A percentile compares a stretch with the other conserved stretches of the same genome.
phyloP scores from a whole-genome alignment of 2,113 vertebrate species.

The Felis chaus region DNA sequence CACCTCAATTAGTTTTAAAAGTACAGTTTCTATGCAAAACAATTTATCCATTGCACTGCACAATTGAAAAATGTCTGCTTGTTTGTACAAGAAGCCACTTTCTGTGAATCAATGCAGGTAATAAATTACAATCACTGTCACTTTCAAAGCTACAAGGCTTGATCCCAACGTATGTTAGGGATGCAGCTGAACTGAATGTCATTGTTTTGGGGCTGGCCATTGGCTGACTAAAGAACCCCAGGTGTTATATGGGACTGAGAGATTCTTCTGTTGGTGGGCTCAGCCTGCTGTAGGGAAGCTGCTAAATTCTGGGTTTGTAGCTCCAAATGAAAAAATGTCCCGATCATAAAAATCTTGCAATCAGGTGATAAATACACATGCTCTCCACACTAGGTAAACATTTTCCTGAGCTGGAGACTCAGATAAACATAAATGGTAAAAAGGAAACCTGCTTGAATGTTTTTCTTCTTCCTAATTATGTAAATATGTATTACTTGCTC shows the following conservation, averaged over 20 bases:
- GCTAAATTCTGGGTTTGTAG: not conserved
- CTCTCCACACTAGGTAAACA: constrained; percentile 47
- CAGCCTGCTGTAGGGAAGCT: not conserved
- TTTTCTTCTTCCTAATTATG: constrained; percentile 72
- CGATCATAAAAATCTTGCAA: not conserved
- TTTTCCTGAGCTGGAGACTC: constrained; percentile 45
- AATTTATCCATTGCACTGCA: constrained; percentile 28
- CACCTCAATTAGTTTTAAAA: constrained; percentile 45
- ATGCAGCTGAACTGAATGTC: not conserved
- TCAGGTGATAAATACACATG: constrained; percentile 47
- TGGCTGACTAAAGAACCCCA: not conserved
- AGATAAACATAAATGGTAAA: constrained; percentile 55
- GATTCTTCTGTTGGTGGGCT: not conserved
- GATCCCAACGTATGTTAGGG: not conserved
- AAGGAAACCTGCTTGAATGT: constrained; percentile 40
- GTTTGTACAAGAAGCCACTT: not conserved
- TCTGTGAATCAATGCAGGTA: constrained; percentile 16
- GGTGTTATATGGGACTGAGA: not conserved
- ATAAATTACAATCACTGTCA: constrained; percentile 58
- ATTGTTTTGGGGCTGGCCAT: not conserved
- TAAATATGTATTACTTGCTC: constrained; percentile 78
- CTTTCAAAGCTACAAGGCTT: not conserved
- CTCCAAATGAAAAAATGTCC: not conserved
- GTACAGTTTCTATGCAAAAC: constrained; percentile 44
- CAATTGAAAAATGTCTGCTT: constrained; percentile 60